These are phyloP conservation scores for Stegophylla sp. DNA, from an alignment of 2,888 invertebrate genomes.

Conservation along the genomic window DNA sequence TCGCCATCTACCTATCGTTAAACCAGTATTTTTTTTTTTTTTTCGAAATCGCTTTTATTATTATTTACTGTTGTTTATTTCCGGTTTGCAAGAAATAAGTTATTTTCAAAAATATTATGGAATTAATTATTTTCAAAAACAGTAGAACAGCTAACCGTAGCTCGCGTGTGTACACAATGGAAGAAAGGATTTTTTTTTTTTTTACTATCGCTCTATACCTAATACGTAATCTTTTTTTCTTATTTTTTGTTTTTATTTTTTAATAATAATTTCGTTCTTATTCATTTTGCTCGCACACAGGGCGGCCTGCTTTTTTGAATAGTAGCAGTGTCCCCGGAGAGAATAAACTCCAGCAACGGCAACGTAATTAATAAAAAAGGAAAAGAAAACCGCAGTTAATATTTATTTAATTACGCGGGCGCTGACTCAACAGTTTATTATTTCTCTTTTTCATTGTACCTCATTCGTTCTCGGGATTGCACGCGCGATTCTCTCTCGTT, in stretches of 20 bases:
- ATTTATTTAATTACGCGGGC: slow-evolving; percentile 50
- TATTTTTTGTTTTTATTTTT: not conserved
- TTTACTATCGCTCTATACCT: not conserved
- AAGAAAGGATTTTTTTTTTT: too few species aligned
- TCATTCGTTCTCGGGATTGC: not conserved
- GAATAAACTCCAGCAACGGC: slow-evolving; percentile 33
- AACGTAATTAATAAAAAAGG: slow-evolving; percentile 51
- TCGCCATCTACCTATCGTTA: too few species aligned
- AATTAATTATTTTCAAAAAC: not conserved
- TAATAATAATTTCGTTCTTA: slow-evolving; percentile 18
- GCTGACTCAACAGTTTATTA: slow-evolving; percentile 48
- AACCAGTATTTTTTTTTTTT: too few species aligned
- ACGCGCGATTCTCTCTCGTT: too few species aligned
- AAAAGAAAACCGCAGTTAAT: slow-evolving; percentile 44
- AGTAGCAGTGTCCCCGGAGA: slow-evolving; percentile 40
- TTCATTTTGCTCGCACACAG: too few species aligned
- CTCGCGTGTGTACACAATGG: too few species aligned
- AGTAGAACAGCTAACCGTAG: too few species aligned
- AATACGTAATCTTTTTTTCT: too few species aligned
- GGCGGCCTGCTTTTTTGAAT: slow-evolving; percentile 26
- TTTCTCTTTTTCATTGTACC: slow-evolving; percentile 44
- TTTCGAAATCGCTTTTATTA: too few species aligned
- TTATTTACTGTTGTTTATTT: not conserved
- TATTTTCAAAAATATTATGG: not conserved
- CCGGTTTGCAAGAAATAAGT: not conserved